Percentiles rank a stretch among this genome's conserved stretches.
Evolutionary conservation across 2,113 vertebrate genomes (phyloP).

Genomic region (Tachysurus fulvidraco): DNA sequence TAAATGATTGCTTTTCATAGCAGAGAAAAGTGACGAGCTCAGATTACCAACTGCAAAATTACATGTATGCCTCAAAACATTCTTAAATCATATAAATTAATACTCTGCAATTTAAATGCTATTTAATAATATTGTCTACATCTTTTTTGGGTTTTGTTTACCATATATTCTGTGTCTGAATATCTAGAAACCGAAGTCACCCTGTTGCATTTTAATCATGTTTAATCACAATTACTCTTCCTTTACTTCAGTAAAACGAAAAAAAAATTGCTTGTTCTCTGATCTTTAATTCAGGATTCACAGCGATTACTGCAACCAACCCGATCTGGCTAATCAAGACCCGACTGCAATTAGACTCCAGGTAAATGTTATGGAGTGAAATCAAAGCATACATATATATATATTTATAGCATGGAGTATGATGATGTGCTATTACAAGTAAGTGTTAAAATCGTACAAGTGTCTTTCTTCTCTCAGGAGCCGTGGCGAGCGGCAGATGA

Average conservation of each 20-base stretch:
- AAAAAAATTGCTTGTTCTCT: conserved; percentile 24
- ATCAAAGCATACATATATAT: too few species aligned
- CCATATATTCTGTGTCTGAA: neutral
- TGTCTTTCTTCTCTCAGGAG: conserved; percentile 69
- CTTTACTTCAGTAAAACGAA: neutral
- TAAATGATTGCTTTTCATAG: neutral
- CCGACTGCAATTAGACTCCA: conserved; percentile 93
- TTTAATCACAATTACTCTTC: too few species aligned
- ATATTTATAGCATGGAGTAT: neutral
- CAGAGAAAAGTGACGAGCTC: neutral
- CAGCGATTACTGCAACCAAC: conserved; percentile 97
- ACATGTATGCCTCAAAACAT: neutral
- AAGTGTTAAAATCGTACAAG: neutral
- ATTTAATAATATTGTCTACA: neutral
- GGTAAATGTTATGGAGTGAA: conserved; percentile 70
- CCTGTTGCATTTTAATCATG: neutral
- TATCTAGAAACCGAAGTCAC: neutral
- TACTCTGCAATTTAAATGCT: neutral
- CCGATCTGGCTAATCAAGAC: conserved; percentile 99
- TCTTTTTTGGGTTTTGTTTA: neutral
- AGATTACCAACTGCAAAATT: neutral
- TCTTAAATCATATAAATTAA: too few species aligned
- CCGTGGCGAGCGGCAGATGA: conserved; percentile 90
- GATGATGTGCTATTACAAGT: neutral
- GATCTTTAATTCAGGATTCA: conserved; percentile 86